phyloP scores from a whole-genome alignment of 2,113 vertebrate genomes.

The Caracal caracal region DNA sequence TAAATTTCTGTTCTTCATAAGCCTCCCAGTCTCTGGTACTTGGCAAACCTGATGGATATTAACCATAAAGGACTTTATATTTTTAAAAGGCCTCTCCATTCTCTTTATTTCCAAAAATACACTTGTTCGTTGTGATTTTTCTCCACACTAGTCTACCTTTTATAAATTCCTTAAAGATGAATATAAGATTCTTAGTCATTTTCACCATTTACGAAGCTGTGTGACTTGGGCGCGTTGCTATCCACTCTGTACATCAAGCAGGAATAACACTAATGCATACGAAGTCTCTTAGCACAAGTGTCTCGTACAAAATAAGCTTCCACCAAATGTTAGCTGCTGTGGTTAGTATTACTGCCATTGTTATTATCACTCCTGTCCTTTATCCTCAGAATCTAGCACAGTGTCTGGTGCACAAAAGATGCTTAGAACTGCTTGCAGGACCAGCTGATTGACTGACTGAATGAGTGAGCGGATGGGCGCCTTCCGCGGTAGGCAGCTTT shows the following conservation, averaged over 20 bases:
- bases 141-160: neutral
- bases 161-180: neutral
- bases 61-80: neutral
- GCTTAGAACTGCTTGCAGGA: neutral
- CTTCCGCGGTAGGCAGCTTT: neutral
- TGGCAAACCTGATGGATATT: neutral
- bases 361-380: neutral
- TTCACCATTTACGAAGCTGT: neutral
- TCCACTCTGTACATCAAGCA: neutral
- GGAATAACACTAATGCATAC: neutral
- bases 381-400: neutral
- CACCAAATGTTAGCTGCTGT: neutral
- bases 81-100: neutral
- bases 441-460: neutral
- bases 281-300: neutral
- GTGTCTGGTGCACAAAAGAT: neutral
- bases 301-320: neutral
- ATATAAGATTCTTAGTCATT: neutral
- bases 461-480: neutral
- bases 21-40: neutral
- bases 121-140: neutral
- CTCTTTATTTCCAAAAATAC: neutral
- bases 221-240: neutral
- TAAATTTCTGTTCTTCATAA: neutral
- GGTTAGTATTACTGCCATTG: neutral